Evolutionary conservation across 2,113 vertebrate genomes (phyloP).

Genomic region (Gadus chalcogrammus): DNA sequence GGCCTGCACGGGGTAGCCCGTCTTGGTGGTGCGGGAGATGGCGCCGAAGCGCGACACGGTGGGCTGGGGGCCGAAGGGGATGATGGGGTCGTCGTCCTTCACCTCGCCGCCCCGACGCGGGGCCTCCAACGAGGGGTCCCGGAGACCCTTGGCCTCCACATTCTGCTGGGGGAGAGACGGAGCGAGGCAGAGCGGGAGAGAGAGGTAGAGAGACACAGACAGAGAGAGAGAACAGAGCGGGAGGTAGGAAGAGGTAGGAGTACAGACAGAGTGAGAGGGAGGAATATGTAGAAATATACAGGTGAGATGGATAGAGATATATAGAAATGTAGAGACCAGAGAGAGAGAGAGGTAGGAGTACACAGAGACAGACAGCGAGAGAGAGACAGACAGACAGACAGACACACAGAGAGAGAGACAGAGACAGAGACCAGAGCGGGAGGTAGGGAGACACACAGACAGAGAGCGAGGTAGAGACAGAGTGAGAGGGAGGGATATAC

Average conservation of each 20-base stretch:
- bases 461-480: no score
- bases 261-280: no score
- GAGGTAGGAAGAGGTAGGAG: no score
- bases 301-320: no score
- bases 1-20: conserved; percentile 88
- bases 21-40: conserved; percentile 94
- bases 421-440: no score
- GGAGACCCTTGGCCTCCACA: conserved; percentile 84
- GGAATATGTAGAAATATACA: no score
- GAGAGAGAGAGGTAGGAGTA: neutral
- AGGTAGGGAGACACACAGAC: no score
- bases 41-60: conserved; percentile 96
- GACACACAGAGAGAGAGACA: no score
- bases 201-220: neutral
- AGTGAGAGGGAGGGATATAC: no score
- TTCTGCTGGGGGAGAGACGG: conserved; percentile 69
- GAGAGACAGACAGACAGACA: no score
- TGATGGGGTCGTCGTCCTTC: conserved; percentile 94
- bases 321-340: neutral
- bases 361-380: no score
- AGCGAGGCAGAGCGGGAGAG: neutral
- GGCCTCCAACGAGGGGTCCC: conserved; percentile 85
- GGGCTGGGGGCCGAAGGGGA: conserved; percentile 92
- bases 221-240: no score
- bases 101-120: conserved; percentile 86